These are phyloP conservation scores for Coptotermes formosanus DNA, from an alignment of 1,140 invertebrate species.

Conservation along the genomic window DNA sequence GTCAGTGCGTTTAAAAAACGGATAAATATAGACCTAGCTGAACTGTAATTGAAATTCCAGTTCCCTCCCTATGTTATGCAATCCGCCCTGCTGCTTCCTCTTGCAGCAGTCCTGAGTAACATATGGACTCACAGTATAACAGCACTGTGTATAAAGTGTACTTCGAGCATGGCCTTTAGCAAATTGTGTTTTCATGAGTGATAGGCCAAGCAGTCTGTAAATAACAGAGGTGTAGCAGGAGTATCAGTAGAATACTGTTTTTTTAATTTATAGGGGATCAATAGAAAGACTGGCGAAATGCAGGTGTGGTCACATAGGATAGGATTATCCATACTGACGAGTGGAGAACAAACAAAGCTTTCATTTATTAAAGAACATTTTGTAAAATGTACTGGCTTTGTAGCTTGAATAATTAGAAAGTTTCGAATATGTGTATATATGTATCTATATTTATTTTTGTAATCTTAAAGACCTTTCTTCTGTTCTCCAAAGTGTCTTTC, in stretches of 20 bases:
- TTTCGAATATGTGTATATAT: too few relatives aligned
- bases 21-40: background rate
- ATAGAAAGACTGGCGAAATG: background rate
- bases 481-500: too few relatives aligned
- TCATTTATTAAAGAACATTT: too few relatives aligned
- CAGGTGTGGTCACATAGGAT: background rate
- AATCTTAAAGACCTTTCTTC: too few relatives aligned
- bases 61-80: background rate
- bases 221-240: background rate
- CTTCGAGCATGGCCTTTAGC: background rate
- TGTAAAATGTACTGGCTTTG: background rate
- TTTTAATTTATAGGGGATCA: background rate
- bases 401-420: too few relatives aligned
- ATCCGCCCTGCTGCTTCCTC: background rate
- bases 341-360: background rate
- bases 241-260: background rate
- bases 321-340: background rate
- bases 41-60: background rate
- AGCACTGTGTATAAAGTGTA: background rate
- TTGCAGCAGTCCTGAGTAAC: background rate
- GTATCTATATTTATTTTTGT: too few relatives aligned
- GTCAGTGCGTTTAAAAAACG: background rate
- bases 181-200: background rate
- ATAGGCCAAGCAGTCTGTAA: background rate
- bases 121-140: background rate